phyloP scores from a whole-genome alignment of 2,888 invertebrate species.

The Chironomus tentans region DNA sequence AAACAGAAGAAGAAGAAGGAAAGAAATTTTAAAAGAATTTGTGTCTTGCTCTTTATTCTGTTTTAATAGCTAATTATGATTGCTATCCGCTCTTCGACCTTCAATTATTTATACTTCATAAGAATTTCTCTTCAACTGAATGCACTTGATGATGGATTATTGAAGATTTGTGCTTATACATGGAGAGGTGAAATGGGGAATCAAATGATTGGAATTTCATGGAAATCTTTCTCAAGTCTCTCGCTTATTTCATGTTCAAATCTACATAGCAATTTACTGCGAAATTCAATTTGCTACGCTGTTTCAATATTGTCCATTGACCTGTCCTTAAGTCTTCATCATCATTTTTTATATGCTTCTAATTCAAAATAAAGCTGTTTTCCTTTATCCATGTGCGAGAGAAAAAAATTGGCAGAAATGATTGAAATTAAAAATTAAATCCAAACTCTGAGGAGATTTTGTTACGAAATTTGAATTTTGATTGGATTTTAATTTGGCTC shows the following conservation, averaged over 20 bases:
- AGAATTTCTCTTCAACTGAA: not conserved
- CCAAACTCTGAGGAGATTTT: too few relatives aligned
- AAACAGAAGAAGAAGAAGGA: not conserved
- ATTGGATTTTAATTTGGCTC: too few relatives aligned
- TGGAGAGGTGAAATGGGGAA: not conserved
- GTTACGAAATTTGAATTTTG: too few relatives aligned
- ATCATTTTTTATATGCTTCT: not conserved
- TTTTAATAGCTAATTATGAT: slow-evolving; percentile 4
- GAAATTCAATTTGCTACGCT: not conserved
- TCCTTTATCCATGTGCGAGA: too few relatives aligned
- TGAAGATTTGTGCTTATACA: not conserved
- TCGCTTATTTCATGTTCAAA: not conserved
- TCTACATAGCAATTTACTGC: not conserved
- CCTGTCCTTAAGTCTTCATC: not conserved
- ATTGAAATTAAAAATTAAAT: too few relatives aligned
- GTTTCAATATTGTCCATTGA: not conserved
- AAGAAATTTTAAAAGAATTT: not conserved
- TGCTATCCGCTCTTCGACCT: not conserved
- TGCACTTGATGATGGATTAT: not conserved
- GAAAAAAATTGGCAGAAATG: too few relatives aligned
- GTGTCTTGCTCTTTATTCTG: not conserved
- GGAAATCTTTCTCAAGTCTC: not conserved
- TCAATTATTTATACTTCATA: not conserved
- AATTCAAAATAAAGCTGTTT: too few relatives aligned
- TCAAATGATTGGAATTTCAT: not conserved